Conservation (phyloP, 2,888 invertebrate species). For the Apamea epomidion region DNA sequence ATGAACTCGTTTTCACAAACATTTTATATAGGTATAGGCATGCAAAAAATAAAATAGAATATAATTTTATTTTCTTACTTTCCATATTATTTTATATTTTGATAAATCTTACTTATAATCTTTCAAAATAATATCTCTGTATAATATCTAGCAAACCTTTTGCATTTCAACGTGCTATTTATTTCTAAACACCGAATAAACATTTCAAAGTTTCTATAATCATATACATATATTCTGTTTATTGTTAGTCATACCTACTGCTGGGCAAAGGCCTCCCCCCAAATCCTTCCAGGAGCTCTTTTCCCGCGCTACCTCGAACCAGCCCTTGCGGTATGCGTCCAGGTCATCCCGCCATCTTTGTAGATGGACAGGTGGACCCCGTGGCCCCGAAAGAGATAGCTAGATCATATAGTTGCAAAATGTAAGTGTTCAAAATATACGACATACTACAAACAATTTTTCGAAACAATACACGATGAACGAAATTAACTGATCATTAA, state of each 20-base stretch:
- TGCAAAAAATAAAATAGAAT: constrained; percentile 8
- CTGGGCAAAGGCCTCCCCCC: not conserved
- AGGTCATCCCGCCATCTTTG: not conserved
- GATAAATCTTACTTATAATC: not conserved
- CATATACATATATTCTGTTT: not conserved
- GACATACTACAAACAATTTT: no score
- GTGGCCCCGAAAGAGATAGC: not conserved
- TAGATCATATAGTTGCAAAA: not conserved
- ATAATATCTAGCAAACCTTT: constrained; percentile 41
- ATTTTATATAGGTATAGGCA: not conserved
- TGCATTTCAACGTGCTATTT: not conserved
- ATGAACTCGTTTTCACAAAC: constrained; percentile 1
- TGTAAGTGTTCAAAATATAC: not conserved
- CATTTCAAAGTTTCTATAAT: constrained; percentile 1
- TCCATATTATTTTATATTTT: constrained; percentile 8
- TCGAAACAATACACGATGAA: not conserved
- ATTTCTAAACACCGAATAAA: not conserved
- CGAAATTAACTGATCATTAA: not conserved
- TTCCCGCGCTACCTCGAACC: not conserved
- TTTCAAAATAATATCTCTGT: constrained; percentile 43
- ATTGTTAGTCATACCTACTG: not conserved
- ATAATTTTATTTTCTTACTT: not conserved
- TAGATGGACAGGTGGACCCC: not conserved
- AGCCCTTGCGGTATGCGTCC: not conserved
- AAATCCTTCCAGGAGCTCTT: not conserved